Evolutionary conservation across 2,888 invertebrate genomes (phyloP).

Genomic region (Oegoconia quadripuncta): DNA sequence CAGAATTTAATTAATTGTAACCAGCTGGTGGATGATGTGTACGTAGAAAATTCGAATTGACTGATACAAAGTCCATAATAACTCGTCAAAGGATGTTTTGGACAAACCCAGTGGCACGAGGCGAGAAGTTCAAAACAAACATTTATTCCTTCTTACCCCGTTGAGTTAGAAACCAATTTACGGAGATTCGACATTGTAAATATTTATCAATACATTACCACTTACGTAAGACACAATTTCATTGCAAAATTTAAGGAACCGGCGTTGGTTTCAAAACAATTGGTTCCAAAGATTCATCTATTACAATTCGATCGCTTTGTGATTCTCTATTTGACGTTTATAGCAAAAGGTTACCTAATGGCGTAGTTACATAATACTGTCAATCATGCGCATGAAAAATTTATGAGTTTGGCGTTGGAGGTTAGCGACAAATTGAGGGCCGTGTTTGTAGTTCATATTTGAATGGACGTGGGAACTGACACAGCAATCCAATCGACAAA

Average conservation of each 20-base stretch:
- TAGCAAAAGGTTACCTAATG: no score
- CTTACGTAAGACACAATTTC: neutral
- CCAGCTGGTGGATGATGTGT: no score
- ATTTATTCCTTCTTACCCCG: conserved; percentile 30
- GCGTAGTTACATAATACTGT: conserved; percentile 26
- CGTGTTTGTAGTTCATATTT: neutral
- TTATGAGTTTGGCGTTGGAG: conserved; percentile 25
- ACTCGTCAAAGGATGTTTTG: conserved; percentile 40
- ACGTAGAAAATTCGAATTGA: no score
- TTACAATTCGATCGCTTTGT: no score
- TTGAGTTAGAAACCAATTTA: neutral
- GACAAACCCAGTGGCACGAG: conserved; percentile 40
- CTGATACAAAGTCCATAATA: no score
- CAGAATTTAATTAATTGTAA: no score
- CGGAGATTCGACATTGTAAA: neutral
- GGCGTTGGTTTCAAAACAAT: neutral
- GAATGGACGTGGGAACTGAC: conserved; percentile 1
- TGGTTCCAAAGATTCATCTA: no score
- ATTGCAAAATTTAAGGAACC: neutral
- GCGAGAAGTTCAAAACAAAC: conserved; percentile 42
- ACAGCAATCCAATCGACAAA: neutral
- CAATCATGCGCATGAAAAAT: conserved; percentile 27
- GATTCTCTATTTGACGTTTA: no score
- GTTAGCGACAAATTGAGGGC: conserved; percentile 21
- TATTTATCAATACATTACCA: neutral